Evolutionary conservation across 2,113 vertebrate genomes (phyloP).

Genomic region (Cheilinus undulatus): DNA sequence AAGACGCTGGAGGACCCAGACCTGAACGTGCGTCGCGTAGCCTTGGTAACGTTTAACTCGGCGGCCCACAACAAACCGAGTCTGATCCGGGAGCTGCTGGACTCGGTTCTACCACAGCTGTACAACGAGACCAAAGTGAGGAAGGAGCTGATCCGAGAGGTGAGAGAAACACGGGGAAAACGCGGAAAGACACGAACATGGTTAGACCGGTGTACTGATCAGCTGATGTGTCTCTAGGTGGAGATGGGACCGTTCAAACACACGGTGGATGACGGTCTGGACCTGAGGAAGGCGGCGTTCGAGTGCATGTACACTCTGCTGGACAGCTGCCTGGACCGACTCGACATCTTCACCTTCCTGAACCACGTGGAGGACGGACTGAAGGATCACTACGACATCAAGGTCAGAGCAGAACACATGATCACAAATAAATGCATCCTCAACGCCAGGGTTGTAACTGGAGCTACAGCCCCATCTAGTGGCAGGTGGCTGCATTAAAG

Average conservation of each 20-base stretch:
- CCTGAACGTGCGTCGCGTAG: conserved; percentile 96
- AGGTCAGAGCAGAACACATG: conserved; percentile 79
- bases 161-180: conserved; percentile 55
- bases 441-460: too few relatives aligned
- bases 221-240: conserved; percentile 82
- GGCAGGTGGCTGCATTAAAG: too few relatives aligned
- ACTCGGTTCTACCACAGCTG: conserved; percentile 95
- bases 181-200: not conserved
- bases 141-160: conserved; percentile 98
- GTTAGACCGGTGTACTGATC: not conserved
- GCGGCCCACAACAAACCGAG: conserved; percentile 98
- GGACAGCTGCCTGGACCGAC: conserved; percentile 97
- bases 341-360: conserved; percentile 99
- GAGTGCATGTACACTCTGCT: conserved; percentile 99
- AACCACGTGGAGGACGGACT: conserved; percentile 99
- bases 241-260: conserved; percentile 99
- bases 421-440: too few relatives aligned
- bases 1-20: conserved; percentile 98
- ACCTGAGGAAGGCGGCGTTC: conserved; percentile 97
- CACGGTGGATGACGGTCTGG: conserved; percentile 96
- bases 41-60: conserved; percentile 97
- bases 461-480: too few relatives aligned
- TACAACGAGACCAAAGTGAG: conserved; percentile 99
- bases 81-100: conserved; percentile 96
- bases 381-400: conserved; percentile 99